Evolutionary conservation across 1,140 invertebrate genomes (phyloP), one percentile per base, ranked within the genome.

Genomic region (Leptopilina clavipes): DNA sequence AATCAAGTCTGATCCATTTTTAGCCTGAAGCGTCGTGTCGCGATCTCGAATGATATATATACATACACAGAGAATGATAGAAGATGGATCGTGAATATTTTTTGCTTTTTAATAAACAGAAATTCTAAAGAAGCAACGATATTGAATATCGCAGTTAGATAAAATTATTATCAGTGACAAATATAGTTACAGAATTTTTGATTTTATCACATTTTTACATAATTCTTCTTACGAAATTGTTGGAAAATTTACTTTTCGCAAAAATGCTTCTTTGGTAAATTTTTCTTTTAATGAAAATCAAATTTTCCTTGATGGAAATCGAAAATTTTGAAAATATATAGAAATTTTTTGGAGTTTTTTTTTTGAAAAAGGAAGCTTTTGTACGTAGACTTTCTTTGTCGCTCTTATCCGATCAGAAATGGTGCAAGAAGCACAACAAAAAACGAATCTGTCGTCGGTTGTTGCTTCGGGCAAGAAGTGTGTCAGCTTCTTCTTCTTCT

Each of bases 371-470:
- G 10, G 19, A 12, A 12, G 11, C 9, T 65, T 11, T 17, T n/a
- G n/a, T 56, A 70, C 31, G 71, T 52, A 22, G 71, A 52, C 43
- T 11, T 65, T 65, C 56, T 65, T 65, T 65, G 59, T 65, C 59
- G 59, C 59, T 8, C 14, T 14, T 22, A 31, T 65, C 22, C 22
- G 22, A 65, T 65, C 22, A 31, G 1, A 22, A 65, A n/a, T 65
- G 22, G 22, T 22, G 12, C 59, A 65, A 65, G 19, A 65, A 65
- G 59, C 25, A 65, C 22, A 31, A 65, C 59, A 65, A 65, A n/a
- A 65, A 65, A 65, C 3, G 25, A 65, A 31, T 65, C 25, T 65
- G 59, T 65, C 59, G 59, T 65, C 59, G 59, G 22, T 65, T 31
- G 59, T 65, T n/a, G 59, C 25, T 65, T 65, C 12, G 59, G 25